These are phyloP conservation scores for Onthophagus taurus DNA, from an alignment of 1,140 invertebrate genomes.

Conservation along the genomic window DNA sequence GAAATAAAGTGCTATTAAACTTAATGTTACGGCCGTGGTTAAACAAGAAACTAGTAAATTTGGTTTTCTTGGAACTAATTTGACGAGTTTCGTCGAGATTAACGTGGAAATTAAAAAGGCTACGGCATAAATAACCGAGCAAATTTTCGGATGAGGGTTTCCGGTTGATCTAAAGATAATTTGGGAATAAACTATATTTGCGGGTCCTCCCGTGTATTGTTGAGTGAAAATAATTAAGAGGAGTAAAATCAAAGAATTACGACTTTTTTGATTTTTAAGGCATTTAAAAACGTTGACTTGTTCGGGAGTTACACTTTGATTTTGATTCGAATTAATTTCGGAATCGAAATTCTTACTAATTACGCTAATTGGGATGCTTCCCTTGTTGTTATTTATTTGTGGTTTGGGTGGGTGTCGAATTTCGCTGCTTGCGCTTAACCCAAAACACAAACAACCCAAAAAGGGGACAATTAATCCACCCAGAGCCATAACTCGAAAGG, in stretches of 20 bases:
- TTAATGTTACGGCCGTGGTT: constrained; percentile 9
- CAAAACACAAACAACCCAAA: constrained; percentile 11
- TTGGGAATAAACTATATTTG: constrained; percentile 18
- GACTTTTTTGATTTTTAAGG: constrained; percentile 8
- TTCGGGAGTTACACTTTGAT: neutral
- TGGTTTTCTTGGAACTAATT: constrained; percentile 12
- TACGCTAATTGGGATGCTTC: neutral
- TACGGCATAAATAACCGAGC: constrained; percentile 17
- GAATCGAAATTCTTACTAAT: no score
- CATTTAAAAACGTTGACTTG: constrained; percentile 14
- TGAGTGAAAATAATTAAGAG: constrained; percentile 18
- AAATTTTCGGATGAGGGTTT: constrained; percentile 16
- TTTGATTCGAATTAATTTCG: neutral
- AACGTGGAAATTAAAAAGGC: constrained; percentile 12
- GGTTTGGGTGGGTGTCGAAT: constrained; percentile 16
- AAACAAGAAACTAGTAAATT: constrained; percentile 10
- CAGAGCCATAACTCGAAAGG: constrained; percentile 15
- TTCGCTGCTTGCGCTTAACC: no score
- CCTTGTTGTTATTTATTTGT: neutral
- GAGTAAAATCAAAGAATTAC: constrained; percentile 14
- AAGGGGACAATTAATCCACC: constrained; percentile 13
- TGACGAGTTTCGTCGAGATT: constrained; percentile 12
- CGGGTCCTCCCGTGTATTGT: constrained; percentile 17
- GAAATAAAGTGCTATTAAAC: constrained; percentile 15
- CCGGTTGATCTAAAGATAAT: constrained; percentile 16